Conservation (phyloP, 1,140 invertebrate species). For the Diabrotica undecimpunctata region DNA sequence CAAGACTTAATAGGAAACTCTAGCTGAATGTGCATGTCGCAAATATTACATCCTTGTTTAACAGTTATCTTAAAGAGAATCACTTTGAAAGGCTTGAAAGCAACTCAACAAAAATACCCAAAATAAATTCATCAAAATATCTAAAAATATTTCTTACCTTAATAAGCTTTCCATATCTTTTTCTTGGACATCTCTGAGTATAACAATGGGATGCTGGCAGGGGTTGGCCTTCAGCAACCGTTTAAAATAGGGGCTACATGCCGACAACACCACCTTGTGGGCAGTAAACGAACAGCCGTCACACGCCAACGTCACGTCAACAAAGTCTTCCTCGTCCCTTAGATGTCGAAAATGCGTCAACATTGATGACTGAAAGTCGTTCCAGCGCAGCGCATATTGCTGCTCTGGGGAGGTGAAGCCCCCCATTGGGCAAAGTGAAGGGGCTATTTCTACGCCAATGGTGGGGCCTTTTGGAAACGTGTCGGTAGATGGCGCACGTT, state of each 20-base stretch:
- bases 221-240: conserved; percentile 86
- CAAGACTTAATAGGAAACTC: no score
- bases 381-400: conserved; percentile 87
- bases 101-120: no score
- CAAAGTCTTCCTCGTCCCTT: conserved; percentile 80
- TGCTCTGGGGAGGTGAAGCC: conserved; percentile 67
- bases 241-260: conserved; percentile 89
- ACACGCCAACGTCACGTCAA: conserved; percentile 89
- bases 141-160: conserved; percentile 50
- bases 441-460: conserved; percentile 48
- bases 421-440: conserved; percentile 51
- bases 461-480: conserved; percentile 41
- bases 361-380: conserved; percentile 88
- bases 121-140: no score
- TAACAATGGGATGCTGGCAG: conserved; percentile 91
- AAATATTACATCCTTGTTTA: no score
- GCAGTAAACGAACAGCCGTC: conserved; percentile 84
- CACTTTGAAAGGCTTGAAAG: no score
- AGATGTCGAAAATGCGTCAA: conserved; percentile 82
- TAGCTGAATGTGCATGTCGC: no score
- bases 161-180: conserved; percentile 87
- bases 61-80: no score
- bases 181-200: conserved; percentile 81
- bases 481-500: conserved; percentile 7
- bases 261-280: conserved; percentile 87